Base-by-base conservation (phyloP, 2,888 invertebrate species). In the Drosophila fulvimacula region DNA sequence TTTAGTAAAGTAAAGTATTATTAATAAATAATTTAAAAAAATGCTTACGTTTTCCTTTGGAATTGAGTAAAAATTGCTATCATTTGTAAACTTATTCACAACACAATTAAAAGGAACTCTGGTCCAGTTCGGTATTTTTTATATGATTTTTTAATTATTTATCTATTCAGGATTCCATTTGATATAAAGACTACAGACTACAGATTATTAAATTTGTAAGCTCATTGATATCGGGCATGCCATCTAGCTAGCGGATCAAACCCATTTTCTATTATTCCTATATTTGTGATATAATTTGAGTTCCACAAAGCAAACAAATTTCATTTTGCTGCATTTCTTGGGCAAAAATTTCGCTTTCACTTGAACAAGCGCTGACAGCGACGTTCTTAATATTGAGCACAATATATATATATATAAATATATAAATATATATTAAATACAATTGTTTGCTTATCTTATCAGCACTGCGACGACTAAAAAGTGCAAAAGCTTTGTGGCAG, bases 381-480 rank as follows among this genome's bases (percentile, higher is more conserved):
- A 52, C 34, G 32, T 57, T 60, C 51, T 46, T n/a, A 7, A 11
- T 19, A 24, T 3, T 13, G 56, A 39, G 21, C 27, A 49, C 34
- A 24, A 36, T 24, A 19, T 4, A 15, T 11, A 46, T 38, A 41
- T 49, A 32, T 34, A 21, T n/a, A 2, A 5, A 1, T 27, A 21
- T 27, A 39, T 46, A 24, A 11, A 24, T 49, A 52, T 21, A 30
- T 42, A 34, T n/a, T 51, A 13, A 49, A 44, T 42, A 71, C 67
- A 55, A 53, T 49, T 53, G 24, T 27, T 32, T 4, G 21, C 70
- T 74, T 77, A 77, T 77, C 76, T 77, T 78, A 77, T 76, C 76
- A 74, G 63, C 39, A 77, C 34, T 68, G 73, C 73, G 62, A 72
- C 60, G 57, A 51, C 51, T 44, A 51, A 75, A 58, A 72, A 63